Conservation (phyloP, 2,797 vertebrate species). For the Cuculus canorus region DNA sequence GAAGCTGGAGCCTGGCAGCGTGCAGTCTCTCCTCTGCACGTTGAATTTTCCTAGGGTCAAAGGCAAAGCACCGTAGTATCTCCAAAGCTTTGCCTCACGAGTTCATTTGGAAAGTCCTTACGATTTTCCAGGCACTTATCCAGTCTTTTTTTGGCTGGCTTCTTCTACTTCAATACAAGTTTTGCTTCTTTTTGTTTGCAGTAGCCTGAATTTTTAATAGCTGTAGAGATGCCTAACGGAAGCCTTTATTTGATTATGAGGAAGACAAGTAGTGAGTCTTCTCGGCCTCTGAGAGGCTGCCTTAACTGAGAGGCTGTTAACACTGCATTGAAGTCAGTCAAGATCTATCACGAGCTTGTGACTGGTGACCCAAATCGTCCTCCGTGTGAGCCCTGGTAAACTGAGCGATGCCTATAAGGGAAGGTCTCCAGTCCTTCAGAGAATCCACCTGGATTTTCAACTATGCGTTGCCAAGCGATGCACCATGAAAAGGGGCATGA, state of each 20-base stretch:
- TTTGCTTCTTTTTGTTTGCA: conserved; percentile 47
- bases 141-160: conserved; percentile 32
- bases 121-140: conserved; percentile 20
- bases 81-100: not conserved
- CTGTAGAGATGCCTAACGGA: not conserved
- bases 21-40: rapidly evolving
- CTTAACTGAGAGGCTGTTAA: not conserved
- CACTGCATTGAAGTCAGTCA: not conserved
- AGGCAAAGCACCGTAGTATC: not conserved
- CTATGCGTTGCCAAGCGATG: rapidly evolving
- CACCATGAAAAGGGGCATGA: not conserved
- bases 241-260: not conserved
- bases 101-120: conserved; percentile 28
- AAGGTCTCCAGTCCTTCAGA: not conserved
- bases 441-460: not conserved
- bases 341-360: not conserved
- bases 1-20: not conserved
- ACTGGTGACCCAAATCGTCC: not conserved
- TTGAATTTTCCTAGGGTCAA: not conserved
- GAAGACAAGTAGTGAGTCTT: not conserved
- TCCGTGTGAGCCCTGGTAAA: rapidly evolving
- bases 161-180: conserved; percentile 12
- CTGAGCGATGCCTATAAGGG: not conserved
- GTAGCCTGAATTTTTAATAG: conserved; percentile 39
- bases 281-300: not conserved